Percentiles rank a stretch among this genome's conserved stretches.
phyloP scores from a whole-genome alignment of 2,113 vertebrate species.

The Phoenicopterus ruber region DNA sequence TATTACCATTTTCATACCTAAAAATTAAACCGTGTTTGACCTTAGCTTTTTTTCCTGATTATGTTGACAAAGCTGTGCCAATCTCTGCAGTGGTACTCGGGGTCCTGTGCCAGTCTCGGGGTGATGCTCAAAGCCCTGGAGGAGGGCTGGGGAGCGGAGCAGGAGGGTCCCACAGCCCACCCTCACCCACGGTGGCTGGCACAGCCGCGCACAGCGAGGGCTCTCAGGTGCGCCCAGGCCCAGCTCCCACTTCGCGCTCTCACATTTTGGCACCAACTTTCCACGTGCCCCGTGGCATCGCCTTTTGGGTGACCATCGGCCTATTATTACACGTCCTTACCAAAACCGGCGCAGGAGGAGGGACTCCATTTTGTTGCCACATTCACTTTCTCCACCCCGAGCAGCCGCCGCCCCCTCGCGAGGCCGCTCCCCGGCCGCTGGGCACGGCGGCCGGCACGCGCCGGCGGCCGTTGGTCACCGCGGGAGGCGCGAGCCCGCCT shows the following conservation, averaged over 20 bases:
- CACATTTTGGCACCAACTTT: background rate
- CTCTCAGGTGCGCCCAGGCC: background rate
- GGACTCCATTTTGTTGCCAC: background rate
- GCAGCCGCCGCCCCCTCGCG: accelerated
- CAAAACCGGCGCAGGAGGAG: accelerated
- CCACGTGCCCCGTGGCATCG: accelerated
- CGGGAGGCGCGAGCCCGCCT: background rate
- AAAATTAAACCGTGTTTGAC: accelerated
- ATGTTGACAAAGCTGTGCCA: accelerated
- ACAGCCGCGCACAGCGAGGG: background rate
- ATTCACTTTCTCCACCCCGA: accelerated
- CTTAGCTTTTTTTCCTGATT: accelerated
- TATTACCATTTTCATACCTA: too few species aligned
- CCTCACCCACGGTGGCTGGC: background rate
- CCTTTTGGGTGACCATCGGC: background rate
- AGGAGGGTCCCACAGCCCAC: background rate
- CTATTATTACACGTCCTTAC: accelerated
- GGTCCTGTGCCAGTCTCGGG: accelerated
- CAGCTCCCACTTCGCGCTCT: accelerated
- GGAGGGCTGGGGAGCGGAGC: background rate
- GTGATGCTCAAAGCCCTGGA: background rate
- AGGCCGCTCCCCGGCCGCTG: accelerated
- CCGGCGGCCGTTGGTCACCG: background rate
- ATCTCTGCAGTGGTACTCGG: accelerated
- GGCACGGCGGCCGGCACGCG: background rate